phyloP scores from a whole-genome alignment of 1,140 invertebrate species.

The Drosophila chauvacae region DNA sequence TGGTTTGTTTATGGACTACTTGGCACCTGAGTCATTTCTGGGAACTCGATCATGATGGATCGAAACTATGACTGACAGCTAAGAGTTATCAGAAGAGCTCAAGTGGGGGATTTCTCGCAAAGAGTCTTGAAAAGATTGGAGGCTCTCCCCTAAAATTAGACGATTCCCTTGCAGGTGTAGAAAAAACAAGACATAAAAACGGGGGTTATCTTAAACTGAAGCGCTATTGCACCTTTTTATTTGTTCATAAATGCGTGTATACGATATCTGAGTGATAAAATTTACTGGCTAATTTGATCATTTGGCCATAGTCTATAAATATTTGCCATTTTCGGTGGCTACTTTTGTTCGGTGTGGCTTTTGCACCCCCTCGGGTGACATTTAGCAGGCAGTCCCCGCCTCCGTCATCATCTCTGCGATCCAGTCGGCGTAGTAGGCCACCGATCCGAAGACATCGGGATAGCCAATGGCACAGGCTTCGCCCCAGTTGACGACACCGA shows the following conservation, averaged over 20 bases:
- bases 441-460: slow-evolving; percentile 86
- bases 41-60: slow-evolving; percentile 15
- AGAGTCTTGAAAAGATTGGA: neutral
- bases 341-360: slow-evolving; percentile 56
- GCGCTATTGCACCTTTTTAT: slow-evolving; percentile 52
- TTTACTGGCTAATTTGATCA: slow-evolving; percentile 53
- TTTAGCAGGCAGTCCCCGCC: slow-evolving; percentile 48
- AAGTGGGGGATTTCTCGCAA: slow-evolving; percentile 22
- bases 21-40: slow-evolving; percentile 23
- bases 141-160: neutral
- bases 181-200: slow-evolving; percentile 3
- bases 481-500: slow-evolving; percentile 86
- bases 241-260: slow-evolving; percentile 46
- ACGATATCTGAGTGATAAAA: slow-evolving; percentile 52
- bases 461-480: slow-evolving; percentile 85
- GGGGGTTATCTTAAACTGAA: slow-evolving; percentile 2
- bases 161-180: no score
- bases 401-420: slow-evolving; percentile 50
- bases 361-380: slow-evolving; percentile 29
- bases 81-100: slow-evolving; percentile 8
- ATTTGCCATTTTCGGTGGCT: neutral
- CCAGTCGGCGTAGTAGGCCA: slow-evolving; percentile 84
- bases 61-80: slow-evolving; percentile 1
- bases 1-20: slow-evolving; percentile 31
- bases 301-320: slow-evolving; percentile 36